phyloP scores from a whole-genome alignment of 2,888 invertebrate species.

The Morpho deidamia region DNA sequence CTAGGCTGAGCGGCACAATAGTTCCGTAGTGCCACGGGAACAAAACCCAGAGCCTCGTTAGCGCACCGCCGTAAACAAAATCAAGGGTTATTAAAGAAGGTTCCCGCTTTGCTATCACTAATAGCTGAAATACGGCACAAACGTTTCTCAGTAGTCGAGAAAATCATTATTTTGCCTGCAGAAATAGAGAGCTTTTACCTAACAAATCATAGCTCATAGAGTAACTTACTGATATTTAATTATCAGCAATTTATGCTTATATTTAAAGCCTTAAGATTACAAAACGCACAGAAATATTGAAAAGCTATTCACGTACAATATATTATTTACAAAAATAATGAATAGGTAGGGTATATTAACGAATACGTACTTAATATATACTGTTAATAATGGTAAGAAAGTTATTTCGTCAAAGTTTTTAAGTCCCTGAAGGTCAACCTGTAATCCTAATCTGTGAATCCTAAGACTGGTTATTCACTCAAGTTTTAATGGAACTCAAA shows the following conservation, averaged over 20 bases:
- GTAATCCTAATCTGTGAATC: no score
- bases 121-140: slow-evolving; percentile 3
- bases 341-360: not conserved
- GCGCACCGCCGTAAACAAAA: slow-evolving; percentile 35
- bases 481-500: no score
- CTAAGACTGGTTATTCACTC: no score
- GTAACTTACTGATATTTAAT: not conserved
- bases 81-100: slow-evolving; percentile 22
- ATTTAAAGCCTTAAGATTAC: no score
- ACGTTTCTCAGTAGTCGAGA: slow-evolving; percentile 4
- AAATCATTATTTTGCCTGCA: slow-evolving; percentile 7
- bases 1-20: slow-evolving; percentile 5
- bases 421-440: no score
- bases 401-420: no score
- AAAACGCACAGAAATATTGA: no score
- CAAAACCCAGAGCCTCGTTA: slow-evolving; percentile 35
- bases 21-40: not conserved
- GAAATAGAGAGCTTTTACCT: slow-evolving; percentile 5
- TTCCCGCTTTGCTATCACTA: slow-evolving; percentile 4
- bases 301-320: no score
- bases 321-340: no score
- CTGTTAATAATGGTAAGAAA: no score
- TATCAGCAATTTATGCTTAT: no score
- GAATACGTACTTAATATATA: no score
- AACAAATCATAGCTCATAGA: slow-evolving; percentile 1